Conservation (phyloP, 2,797 vertebrate species). For the Geotrypetes seraphini region DNA sequence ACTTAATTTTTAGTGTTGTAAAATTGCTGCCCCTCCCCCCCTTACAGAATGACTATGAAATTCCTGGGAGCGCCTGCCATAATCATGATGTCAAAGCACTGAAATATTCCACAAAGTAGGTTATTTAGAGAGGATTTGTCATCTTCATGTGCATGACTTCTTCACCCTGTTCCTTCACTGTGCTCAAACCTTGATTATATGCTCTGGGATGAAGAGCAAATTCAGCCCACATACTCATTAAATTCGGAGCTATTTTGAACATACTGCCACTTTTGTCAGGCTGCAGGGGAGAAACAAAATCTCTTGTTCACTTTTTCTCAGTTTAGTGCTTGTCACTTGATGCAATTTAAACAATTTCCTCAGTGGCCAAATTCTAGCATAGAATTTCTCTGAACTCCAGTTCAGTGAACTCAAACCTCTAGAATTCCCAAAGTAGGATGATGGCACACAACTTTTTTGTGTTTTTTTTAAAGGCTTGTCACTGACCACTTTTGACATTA, state of each 20-base stretch:
- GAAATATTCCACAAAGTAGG: not conserved
- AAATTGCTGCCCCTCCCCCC: no score
- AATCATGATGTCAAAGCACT: slow-evolving; percentile 1
- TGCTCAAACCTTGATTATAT: slow-evolving; percentile 1
- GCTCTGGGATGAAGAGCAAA: not conserved
- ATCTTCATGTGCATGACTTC: not conserved
- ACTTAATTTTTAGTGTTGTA: no score
- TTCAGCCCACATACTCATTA: slow-evolving; percentile 5
- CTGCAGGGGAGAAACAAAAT: not conserved
- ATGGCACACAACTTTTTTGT: no score
- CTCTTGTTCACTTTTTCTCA: slow-evolving; percentile 4
- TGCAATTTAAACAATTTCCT: slow-evolving; percentile 5
- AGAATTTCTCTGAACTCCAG: slow-evolving; percentile 2
- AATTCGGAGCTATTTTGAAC: slow-evolving; percentile 7
- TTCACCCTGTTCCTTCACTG: not conserved
- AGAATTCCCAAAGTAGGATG: no score
- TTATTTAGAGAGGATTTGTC: slow-evolving; percentile 7
- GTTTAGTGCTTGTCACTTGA: not conserved
- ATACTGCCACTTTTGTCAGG: slow-evolving; percentile 1
- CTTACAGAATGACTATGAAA: no score
- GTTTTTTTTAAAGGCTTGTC: no score
- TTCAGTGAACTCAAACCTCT: no score
- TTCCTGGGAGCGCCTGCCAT: no score
- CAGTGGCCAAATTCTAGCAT: not conserved
- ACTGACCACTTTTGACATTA: not conserved